Conservation (phyloP, 2,113 vertebrate species). For the Boleophthalmus pectinirostris region DNA sequence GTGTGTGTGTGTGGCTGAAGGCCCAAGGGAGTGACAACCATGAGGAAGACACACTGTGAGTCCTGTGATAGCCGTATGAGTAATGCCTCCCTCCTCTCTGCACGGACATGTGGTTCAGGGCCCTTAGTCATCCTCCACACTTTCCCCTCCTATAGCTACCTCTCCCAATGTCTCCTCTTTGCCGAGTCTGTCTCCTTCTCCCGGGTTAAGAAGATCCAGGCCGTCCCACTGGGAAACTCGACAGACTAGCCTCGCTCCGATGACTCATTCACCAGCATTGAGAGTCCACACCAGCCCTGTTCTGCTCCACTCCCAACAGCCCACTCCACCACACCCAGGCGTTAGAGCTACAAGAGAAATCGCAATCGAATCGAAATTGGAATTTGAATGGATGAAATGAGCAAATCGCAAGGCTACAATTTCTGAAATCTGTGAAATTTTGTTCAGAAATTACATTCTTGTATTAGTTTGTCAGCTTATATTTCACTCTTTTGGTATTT, state of each 20-base stretch:
- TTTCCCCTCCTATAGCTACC: constrained; percentile 55
- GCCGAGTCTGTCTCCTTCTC: constrained; percentile 21
- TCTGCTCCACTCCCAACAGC: constrained; percentile 40
- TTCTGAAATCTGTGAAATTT: too few species aligned
- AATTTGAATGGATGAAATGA: too few species aligned
- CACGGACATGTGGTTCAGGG: constrained; percentile 79
- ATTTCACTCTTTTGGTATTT: too few species aligned
- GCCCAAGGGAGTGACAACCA: constrained; percentile 43
- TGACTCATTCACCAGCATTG: constrained; percentile 64
- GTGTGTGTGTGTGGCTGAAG: constrained; percentile 14
- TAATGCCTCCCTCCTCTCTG: constrained; percentile 82
- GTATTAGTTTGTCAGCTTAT: too few species aligned
- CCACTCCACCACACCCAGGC: constrained; percentile 63
- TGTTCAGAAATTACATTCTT: too few species aligned
- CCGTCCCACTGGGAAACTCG: constrained; percentile 56
- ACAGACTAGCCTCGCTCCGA: constrained; percentile 55
- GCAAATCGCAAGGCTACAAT: too few species aligned
- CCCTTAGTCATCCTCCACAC: constrained; percentile 82
- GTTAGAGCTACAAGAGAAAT: too few species aligned
- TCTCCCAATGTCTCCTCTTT: constrained; percentile 38
- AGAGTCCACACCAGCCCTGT: constrained; percentile 51
- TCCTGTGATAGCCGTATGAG: constrained; percentile 89
- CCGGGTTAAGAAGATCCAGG: constrained; percentile 44
- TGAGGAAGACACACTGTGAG: constrained; percentile 71
- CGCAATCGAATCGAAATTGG: too few species aligned